Evolutionary conservation across 2,797 vertebrate species (phyloP).

Genomic region (Hippocampus kuda): DNA sequence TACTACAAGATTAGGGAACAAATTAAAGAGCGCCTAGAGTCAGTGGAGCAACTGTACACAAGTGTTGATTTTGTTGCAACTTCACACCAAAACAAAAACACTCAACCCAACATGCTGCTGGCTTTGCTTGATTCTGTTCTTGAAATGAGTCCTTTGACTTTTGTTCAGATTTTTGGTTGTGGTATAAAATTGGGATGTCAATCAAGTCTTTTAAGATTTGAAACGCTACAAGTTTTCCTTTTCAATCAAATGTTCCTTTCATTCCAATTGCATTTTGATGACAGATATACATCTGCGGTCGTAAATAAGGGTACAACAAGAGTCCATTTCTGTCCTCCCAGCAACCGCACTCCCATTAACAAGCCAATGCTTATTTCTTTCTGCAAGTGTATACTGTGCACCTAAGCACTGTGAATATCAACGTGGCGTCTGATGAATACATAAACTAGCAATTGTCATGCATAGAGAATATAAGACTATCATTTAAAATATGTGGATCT

Average conservation of each 20-base stretch:
- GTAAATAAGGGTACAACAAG: neutral
- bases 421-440: neutral
- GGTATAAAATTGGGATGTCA: no score
- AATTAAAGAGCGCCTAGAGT: neutral
- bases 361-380: neutral
- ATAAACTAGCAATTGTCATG: neutral
- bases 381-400: neutral
- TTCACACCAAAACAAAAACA: no score
- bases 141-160: no score
- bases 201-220: no score
- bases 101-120: no score
- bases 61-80: no score
- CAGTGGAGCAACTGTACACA: no score
- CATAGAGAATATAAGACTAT: neutral
- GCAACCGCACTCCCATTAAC: no score
- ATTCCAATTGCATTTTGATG: neutral
- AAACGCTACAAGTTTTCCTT: neutral
- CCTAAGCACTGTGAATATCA: neutral
- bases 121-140: neutral
- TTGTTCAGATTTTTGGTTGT: no score
- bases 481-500: neutral
- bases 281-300: neutral
- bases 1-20: constrained; percentile 58
- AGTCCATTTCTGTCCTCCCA: neutral
- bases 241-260: neutral